Conservation (phyloP, 1,140 invertebrate species). For the Laupala kohalensis region DNA sequence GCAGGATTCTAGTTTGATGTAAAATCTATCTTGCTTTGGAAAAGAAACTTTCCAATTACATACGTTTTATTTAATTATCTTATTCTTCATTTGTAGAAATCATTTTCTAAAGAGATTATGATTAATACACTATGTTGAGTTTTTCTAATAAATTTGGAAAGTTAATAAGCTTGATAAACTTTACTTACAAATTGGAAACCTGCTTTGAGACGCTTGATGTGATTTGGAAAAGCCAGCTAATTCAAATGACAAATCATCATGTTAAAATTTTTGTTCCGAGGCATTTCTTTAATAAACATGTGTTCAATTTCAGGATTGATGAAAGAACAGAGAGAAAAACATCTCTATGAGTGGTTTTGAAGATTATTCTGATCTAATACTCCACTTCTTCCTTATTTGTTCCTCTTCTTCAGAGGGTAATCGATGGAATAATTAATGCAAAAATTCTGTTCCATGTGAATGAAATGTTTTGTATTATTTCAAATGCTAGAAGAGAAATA, state of each 20-base stretch:
- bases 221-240: neutral
- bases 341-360: constrained; percentile 4
- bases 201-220: constrained; percentile 12
- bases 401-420: too few relatives aligned
- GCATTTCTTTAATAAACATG: constrained; percentile 2
- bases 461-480: too few relatives aligned
- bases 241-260: neutral
- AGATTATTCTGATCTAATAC: neutral
- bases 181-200: constrained; percentile 13
- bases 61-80: neutral
- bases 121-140: neutral
- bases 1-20: constrained; percentile 16
- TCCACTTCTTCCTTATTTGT: too few relatives aligned
- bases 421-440: too few relatives aligned
- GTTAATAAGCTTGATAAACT: constrained; percentile 4
- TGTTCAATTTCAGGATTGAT: constrained; percentile 15
- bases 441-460: too few relatives aligned
- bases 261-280: neutral
- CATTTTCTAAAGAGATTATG: too few relatives aligned
- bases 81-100: neutral
- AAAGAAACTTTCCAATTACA: neutral
- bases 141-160: neutral
- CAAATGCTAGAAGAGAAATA: too few relatives aligned
- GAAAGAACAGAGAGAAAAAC: constrained; percentile 12
- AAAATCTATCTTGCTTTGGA: constrained; percentile 16